Conservation (phyloP, 2,888 invertebrate species). For the Ochropleura leucogaster region DNA sequence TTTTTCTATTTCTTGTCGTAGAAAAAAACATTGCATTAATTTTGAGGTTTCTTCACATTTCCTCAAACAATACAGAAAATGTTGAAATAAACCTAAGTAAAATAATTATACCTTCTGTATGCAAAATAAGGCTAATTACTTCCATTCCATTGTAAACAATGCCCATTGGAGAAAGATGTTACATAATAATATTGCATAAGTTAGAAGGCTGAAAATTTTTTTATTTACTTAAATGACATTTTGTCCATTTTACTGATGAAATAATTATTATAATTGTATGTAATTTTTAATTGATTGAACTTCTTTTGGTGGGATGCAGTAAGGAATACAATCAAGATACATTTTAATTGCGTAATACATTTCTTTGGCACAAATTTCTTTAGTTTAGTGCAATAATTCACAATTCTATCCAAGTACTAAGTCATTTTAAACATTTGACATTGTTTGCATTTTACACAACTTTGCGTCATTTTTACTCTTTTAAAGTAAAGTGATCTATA, state of each 20-base stretch:
- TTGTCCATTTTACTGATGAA: slow-evolving; percentile 65
- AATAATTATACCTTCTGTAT: slow-evolving; percentile 62
- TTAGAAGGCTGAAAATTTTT: slow-evolving; percentile 74
- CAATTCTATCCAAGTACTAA: slow-evolving; percentile 36
- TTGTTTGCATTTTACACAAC: slow-evolving; percentile 51
- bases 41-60: slow-evolving; percentile 67
- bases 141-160: slow-evolving; percentile 70
- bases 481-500: slow-evolving; percentile 39
- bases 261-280: slow-evolving; percentile 58
- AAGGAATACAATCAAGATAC: slow-evolving; percentile 52
- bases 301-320: slow-evolving; percentile 32
- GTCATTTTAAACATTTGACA: slow-evolving; percentile 43
- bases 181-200: slow-evolving; percentile 70
- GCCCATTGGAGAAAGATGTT: slow-evolving; percentile 66
- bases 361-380: slow-evolving; percentile 71
- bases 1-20: slow-evolving; percentile 72
- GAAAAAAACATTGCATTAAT: slow-evolving; percentile 63
- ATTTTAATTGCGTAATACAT: slow-evolving; percentile 48
- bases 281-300: slow-evolving; percentile 49
- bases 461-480: slow-evolving; percentile 39
- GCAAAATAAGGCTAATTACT: slow-evolving; percentile 67
- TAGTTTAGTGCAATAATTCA: slow-evolving; percentile 56
- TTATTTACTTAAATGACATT: slow-evolving; percentile 72
- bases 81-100: slow-evolving; percentile 64
- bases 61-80: slow-evolving; percentile 63